A percentile compares a stretch with the other conserved stretches of the same genome.
phyloP scores from a whole-genome alignment of 23 tunicate genomes.

The Phallusia fumigata region DNA sequence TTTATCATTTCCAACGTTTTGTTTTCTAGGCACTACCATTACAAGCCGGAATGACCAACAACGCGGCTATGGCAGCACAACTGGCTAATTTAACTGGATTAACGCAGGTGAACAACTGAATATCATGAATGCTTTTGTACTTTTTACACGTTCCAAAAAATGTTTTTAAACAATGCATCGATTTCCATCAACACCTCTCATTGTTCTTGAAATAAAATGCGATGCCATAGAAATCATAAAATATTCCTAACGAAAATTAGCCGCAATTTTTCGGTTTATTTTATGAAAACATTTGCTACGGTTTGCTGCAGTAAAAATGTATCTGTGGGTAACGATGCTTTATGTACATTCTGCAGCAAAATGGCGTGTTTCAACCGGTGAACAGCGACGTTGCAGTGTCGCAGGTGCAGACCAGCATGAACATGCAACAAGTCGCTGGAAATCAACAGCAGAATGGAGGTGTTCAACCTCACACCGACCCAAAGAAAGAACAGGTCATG shows the following conservation, averaged over 20 bases:
- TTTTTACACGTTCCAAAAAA: too few relatives aligned
- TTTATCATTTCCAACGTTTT: background rate
- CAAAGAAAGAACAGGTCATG: background rate
- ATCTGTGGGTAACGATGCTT: too few relatives aligned
- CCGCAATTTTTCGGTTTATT: too few relatives aligned
- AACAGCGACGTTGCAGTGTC: background rate
- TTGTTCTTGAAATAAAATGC: too few relatives aligned
- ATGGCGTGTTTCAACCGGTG: background rate
- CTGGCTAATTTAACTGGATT: slow-evolving; percentile 50
- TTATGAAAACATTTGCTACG: too few relatives aligned
- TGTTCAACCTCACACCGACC: background rate
- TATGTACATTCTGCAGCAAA: too few relatives aligned
- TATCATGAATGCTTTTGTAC: background rate
- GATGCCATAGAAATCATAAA: too few relatives aligned
- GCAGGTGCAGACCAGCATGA: background rate
- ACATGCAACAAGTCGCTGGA: background rate
- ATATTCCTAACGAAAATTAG: too few relatives aligned
- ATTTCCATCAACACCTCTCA: too few relatives aligned
- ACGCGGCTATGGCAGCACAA: slow-evolving; percentile 49
- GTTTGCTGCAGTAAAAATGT: too few relatives aligned
- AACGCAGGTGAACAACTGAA: slow-evolving; percentile 47
- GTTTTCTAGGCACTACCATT: slow-evolving; percentile 36
- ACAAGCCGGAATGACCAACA: slow-evolving; percentile 11
- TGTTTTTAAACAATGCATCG: too few relatives aligned
- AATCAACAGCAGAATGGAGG: background rate